Evolutionary conservation across 53 echinoderm and acorn worm species (phyloP).

Genomic region (Apostichopus leukothele): DNA sequence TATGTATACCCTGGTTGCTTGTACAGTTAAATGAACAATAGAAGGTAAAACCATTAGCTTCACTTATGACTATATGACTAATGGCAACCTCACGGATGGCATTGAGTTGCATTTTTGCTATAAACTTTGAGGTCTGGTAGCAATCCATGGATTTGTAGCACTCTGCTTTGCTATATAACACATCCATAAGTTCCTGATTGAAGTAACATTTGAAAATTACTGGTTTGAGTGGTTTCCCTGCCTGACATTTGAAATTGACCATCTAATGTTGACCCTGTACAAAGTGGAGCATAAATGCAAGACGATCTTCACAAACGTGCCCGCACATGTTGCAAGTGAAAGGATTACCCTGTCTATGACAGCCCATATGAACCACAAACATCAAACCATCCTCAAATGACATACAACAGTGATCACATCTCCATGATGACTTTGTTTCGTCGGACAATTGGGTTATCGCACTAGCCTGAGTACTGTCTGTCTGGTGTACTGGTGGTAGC

Average conservation of each 20-base stretch:
- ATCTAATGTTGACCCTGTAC: constrained; percentile 65
- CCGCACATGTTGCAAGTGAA: constrained; percentile 82
- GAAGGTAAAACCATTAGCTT: too few relatives aligned
- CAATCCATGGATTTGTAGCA: too few relatives aligned
- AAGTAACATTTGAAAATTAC: background rate
- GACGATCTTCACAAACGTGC: constrained; percentile 59
- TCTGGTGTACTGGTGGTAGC: background rate
- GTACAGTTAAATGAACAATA: too few relatives aligned
- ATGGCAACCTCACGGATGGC: too few relatives aligned
- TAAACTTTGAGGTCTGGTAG: too few relatives aligned
- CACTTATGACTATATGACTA: too few relatives aligned
- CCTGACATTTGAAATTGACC: background rate
- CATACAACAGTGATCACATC: constrained; percentile 70
- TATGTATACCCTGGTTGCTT: too few relatives aligned
- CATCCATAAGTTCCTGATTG: too few relatives aligned
- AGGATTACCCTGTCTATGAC: constrained; percentile 67
- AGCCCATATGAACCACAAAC: constrained; percentile 83
- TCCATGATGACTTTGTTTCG: constrained; percentile 49
- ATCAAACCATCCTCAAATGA: constrained; percentile 81
- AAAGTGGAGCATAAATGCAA: constrained; percentile 77
- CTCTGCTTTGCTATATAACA: too few relatives aligned
- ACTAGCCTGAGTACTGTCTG: background rate
- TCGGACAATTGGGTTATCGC: background rate
- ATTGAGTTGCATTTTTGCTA: too few relatives aligned
- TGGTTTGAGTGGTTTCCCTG: background rate